Evolutionary conservation across 2,113 vertebrate species (phyloP).

Genomic region (Silurus asotus): DNA sequence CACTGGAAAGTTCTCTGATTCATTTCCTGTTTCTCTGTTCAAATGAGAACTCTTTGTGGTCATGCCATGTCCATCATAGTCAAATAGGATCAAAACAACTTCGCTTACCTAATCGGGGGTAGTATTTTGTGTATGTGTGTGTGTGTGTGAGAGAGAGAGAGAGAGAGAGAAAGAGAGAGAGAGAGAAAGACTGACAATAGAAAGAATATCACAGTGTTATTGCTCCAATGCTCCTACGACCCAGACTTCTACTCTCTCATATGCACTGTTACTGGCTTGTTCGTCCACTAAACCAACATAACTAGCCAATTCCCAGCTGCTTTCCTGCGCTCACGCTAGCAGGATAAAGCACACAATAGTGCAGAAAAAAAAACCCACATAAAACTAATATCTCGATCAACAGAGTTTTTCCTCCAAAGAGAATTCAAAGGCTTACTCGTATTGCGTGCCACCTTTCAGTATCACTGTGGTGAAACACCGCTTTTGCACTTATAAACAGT

Average conservation of each 20-base stretch:
- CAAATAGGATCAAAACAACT: constrained; percentile 75
- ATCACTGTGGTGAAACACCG: background rate
- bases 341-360: constrained; percentile 15
- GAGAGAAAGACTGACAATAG: constrained; percentile 39
- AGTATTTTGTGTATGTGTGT: constrained; percentile 61
- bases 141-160: background rate
- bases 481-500: background rate
- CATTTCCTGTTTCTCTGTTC: constrained; percentile 59
- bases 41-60: constrained; percentile 69
- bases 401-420: constrained; percentile 16
- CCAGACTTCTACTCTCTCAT: constrained; percentile 72
- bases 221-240: constrained; percentile 71
- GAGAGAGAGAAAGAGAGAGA: background rate
- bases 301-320: constrained; percentile 46
- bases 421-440: constrained; percentile 1
- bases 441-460: constrained; percentile 8
- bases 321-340: constrained; percentile 3
- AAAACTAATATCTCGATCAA: constrained; percentile 15
- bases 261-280: constrained; percentile 67
- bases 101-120: constrained; percentile 71
- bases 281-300: constrained; percentile 47
- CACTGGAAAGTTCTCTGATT: constrained; percentile 65
- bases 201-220: constrained; percentile 74
- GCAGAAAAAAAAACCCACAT: background rate
- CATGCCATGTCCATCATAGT: constrained; percentile 74